These are phyloP conservation scores for Gnathonemus longibarbis DNA, from an alignment of 2,113 vertebrate genomes.

Conservation along the genomic window DNA sequence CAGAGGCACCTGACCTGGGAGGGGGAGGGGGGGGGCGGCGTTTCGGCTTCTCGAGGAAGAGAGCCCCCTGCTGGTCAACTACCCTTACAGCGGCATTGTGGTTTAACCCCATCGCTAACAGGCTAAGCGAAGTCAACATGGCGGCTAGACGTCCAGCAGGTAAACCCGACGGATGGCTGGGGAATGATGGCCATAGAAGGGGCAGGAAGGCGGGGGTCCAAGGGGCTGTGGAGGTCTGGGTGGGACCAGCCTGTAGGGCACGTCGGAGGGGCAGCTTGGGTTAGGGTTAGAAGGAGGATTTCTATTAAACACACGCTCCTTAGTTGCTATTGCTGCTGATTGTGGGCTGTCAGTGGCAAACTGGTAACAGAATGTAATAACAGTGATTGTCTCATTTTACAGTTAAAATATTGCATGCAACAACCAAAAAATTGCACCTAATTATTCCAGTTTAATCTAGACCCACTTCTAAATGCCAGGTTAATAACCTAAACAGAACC, in stretches of 20 bases:
- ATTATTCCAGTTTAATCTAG: not conserved
- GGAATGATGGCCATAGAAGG: not conserved
- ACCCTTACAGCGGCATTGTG: not conserved
- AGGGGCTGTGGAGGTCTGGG: not conserved
- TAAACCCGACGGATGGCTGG: not conserved
- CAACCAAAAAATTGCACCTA: not conserved
- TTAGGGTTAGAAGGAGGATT: not conserved
- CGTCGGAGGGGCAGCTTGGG: not conserved
- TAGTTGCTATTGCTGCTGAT: not conserved
- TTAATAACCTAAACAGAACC: not conserved
- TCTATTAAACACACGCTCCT: not conserved
- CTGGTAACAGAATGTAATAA: not conserved
- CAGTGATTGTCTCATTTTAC: not conserved
- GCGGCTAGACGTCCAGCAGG: not conserved
- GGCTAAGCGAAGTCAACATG: not conserved
- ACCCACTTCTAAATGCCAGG: not conserved
- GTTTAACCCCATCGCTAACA: not conserved
- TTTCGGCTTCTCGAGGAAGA: not conserved
- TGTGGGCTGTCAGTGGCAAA: not conserved
- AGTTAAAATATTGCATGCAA: not conserved
- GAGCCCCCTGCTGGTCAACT: not conserved
- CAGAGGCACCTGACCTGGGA: too few species aligned
- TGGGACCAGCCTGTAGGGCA: not conserved
- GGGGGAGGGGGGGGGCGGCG: too few species aligned
- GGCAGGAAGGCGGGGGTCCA: not conserved